phyloP scores from a whole-genome alignment of 2,797 vertebrate species.

The Rhynchotus rufescens region DNA sequence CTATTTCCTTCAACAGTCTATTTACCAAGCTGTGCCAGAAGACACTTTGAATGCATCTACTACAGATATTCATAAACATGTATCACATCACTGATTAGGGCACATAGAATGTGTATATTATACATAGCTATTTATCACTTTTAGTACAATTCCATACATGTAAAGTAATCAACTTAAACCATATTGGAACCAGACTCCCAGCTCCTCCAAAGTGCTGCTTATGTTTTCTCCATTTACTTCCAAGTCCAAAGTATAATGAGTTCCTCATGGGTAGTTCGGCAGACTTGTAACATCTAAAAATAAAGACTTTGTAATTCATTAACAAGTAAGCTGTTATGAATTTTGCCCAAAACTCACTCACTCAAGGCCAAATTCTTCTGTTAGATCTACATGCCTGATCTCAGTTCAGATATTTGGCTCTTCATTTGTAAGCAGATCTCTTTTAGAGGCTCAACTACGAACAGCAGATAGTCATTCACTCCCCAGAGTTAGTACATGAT shows the following conservation, averaged over 20 bases:
- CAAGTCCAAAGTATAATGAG: constrained; percentile 47
- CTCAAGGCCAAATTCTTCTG: constrained; percentile 41
- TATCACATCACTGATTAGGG: neutral
- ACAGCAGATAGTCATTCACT: neutral
- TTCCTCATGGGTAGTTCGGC: constrained; percentile 56
- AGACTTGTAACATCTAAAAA: constrained; percentile 61
- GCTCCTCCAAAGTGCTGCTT: constrained; percentile 37
- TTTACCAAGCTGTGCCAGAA: neutral
- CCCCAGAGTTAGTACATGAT: neutral
- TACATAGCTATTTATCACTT: neutral
- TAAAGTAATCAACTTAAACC: constrained; percentile 6
- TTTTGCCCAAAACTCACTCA: constrained; percentile 65
- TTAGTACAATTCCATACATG: neutral
- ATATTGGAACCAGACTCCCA: constrained; percentile 10
- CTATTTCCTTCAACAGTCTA: neutral
- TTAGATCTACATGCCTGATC: constrained; percentile 51
- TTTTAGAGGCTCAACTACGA: neutral
- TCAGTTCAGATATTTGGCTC: constrained; percentile 30
- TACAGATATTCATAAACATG: neutral
- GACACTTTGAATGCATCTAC: neutral
- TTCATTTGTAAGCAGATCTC: neutral
- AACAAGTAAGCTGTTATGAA: constrained; percentile 58
- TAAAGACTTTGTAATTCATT: constrained; percentile 71
- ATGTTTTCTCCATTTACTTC: constrained; percentile 50
- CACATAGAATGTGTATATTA: neutral